A percentile compares a stretch with the other conserved stretches of the same genome.
These are phyloP conservation scores for Papilio helenus DNA, from an alignment of 1,140 invertebrate species.

Conservation along the genomic window DNA sequence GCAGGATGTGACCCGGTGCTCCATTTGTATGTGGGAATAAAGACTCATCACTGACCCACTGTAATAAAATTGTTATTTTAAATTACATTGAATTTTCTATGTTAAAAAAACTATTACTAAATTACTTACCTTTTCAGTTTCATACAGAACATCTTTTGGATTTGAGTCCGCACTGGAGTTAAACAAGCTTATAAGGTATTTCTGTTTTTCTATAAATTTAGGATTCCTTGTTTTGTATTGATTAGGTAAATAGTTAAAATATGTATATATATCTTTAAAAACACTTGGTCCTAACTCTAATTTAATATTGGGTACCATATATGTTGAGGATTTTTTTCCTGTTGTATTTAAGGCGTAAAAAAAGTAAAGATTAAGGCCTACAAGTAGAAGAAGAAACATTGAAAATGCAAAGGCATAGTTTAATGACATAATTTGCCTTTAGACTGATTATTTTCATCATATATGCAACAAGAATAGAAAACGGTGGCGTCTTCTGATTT, in stretches of 20 bases:
- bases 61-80: conserved; percentile 47
- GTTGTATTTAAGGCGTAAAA: conserved; percentile 69
- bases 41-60: conserved; percentile 88
- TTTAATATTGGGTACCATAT: conserved; percentile 61
- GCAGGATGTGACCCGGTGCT: conserved; percentile 88
- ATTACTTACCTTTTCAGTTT: conserved; percentile 62
- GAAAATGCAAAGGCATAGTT: conserved; percentile 76
- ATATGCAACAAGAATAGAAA: background rate
- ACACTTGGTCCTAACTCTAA: conserved; percentile 58
- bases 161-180: conserved; percentile 54
- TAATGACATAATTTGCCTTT: conserved; percentile 62
- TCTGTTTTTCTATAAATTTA: conserved; percentile 62
- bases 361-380: conserved; percentile 73
- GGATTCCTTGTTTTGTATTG: conserved; percentile 67
- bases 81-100: background rate
- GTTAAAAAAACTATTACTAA: background rate
- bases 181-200: conserved; percentile 61
- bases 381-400: conserved; percentile 68
- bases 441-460: conserved; percentile 35
- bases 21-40: conserved; percentile 86
- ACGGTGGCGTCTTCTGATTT: background rate
- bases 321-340: conserved; percentile 54
- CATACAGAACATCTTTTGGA: conserved; percentile 57
- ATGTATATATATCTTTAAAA: conserved; percentile 70
- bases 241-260: conserved; percentile 67